These are phyloP conservation scores for Morbakka virulenta DNA, from an alignment of 30 jellyfish, hydroid and myxozoan genomes.

Conservation along the genomic window DNA sequence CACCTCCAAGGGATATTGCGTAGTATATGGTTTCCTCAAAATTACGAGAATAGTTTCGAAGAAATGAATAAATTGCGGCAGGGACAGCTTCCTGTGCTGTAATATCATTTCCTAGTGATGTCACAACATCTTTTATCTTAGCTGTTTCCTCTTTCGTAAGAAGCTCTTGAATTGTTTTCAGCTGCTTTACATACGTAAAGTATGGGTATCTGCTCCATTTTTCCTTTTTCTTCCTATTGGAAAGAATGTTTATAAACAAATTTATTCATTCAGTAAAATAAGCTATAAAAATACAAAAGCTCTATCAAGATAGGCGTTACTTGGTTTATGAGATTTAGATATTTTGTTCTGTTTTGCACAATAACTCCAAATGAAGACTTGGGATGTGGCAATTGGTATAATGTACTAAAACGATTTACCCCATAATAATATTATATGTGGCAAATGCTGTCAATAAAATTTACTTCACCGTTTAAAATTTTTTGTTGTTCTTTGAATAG, in stretches of 20 bases:
- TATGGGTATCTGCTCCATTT: conserved; percentile 33
- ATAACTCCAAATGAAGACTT: too few relatives aligned
- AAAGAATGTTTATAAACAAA: neutral
- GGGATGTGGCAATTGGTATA: too few relatives aligned
- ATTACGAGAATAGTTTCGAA: conserved; percentile 15
- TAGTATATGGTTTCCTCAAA: conserved; percentile 71
- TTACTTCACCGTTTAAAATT: too few relatives aligned
- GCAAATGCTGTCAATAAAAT: too few relatives aligned
- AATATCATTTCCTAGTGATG: conserved; percentile 65
- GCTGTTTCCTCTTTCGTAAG: neutral
- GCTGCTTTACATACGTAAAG: conserved; percentile 64
- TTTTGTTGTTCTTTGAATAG: too few relatives aligned
- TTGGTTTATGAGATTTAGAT: too few relatives aligned
- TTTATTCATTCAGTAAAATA: neutral
- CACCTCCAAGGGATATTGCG: conserved; percentile 94
- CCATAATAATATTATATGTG: too few relatives aligned
- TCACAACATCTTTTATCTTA: conserved; percentile 16
- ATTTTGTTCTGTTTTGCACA: too few relatives aligned
- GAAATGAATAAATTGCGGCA: conserved; percentile 83
- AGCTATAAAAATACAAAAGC: too few relatives aligned
- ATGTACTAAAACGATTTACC: too few relatives aligned
- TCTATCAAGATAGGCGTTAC: too few relatives aligned
- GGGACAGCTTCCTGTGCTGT: conserved; percentile 97
- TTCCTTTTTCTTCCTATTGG: conserved; percentile 31
- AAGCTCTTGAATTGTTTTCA: conserved; percentile 29